Conservation (phyloP, 2,113 vertebrate genomes). For the Ramphastos sulfuratus region DNA sequence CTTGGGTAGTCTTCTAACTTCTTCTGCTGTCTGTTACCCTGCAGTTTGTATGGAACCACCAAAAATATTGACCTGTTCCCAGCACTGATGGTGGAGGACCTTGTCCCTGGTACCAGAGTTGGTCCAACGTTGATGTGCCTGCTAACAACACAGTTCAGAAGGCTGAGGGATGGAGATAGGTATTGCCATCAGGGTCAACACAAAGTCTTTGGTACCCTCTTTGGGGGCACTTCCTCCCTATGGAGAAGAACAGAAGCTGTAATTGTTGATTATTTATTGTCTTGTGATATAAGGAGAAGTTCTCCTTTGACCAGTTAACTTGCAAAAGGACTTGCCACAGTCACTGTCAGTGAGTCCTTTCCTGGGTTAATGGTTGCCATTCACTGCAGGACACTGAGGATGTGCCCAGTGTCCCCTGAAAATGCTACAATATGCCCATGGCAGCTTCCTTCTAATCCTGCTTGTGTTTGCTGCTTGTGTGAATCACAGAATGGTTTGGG, state of each 20-base stretch:
- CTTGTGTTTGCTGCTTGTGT: neutral
- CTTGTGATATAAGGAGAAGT: neutral
- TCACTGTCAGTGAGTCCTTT: neutral
- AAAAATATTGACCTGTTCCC: constrained; percentile 78
- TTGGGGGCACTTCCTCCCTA: neutral
- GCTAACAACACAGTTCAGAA: constrained; percentile 69
- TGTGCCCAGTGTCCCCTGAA: neutral
- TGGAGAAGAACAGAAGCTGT: neutral
- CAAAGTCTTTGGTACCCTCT: neutral
- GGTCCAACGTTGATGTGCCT: constrained; percentile 75
- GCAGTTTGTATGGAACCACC: constrained; percentile 75
- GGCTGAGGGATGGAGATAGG: constrained; percentile 77
- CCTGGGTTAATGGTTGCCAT: neutral
- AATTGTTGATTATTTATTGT: neutral
- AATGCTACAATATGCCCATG: neutral
- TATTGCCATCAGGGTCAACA: neutral
- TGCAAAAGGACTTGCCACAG: neutral
- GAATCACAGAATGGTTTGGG: neutral
- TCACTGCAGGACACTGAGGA: neutral
- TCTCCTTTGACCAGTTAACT: neutral
- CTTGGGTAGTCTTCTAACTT: neutral
- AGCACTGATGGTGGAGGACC: constrained; percentile 76
- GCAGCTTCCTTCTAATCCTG: neutral
- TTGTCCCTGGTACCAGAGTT: constrained; percentile 72
- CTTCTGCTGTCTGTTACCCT: neutral